Conservation (phyloP, 1,140 invertebrate genomes). For the Chlorops oryzae region DNA sequence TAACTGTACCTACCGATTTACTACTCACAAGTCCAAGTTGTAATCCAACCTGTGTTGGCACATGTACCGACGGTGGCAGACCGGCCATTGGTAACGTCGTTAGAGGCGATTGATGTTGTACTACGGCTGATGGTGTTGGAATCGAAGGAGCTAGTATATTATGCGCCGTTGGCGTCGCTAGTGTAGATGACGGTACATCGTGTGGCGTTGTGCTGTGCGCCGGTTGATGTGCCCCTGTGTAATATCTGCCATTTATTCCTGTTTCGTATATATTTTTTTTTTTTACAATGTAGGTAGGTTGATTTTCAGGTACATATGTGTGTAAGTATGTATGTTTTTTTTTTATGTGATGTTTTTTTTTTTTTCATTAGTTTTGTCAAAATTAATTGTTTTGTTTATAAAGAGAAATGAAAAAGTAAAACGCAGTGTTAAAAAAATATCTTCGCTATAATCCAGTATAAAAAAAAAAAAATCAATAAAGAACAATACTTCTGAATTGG, state of each 20-base stretch:
- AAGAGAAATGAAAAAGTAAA: too few species aligned
- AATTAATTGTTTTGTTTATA: too few species aligned
- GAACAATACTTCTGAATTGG: too few species aligned
- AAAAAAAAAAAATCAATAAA: too few species aligned
- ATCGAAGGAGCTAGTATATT: slow-evolving; percentile 48
- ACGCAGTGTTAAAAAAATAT: too few species aligned
- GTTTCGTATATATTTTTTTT: slow-evolving; percentile 49
- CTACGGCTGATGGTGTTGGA: slow-evolving; percentile 28
- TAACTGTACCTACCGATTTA: slow-evolving; percentile 46
- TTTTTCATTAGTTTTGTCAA: slow-evolving; percentile 23
- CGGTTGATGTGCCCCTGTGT: slow-evolving; percentile 65
- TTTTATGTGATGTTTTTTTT: slow-evolving; percentile 45
- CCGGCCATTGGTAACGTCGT: slow-evolving; percentile 22
- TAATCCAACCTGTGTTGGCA: slow-evolving; percentile 44
- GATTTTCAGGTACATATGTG: too few species aligned
- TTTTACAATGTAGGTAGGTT: too few species aligned
- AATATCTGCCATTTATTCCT: slow-evolving; percentile 66
- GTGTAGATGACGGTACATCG: slow-evolving; percentile 58
- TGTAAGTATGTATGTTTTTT: slow-evolving; percentile 36
- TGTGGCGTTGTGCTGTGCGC: slow-evolving; percentile 72
- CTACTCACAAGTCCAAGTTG: slow-evolving; percentile 48
- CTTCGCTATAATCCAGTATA: too few species aligned
- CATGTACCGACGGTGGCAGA: slow-evolving; percentile 36
- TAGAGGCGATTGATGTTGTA: slow-evolving; percentile 29
- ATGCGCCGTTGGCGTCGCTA: slow-evolving; percentile 37